Evolutionary conservation across 1,140 invertebrate species (phyloP).

Genomic region (Camponotus vicinus): DNA sequence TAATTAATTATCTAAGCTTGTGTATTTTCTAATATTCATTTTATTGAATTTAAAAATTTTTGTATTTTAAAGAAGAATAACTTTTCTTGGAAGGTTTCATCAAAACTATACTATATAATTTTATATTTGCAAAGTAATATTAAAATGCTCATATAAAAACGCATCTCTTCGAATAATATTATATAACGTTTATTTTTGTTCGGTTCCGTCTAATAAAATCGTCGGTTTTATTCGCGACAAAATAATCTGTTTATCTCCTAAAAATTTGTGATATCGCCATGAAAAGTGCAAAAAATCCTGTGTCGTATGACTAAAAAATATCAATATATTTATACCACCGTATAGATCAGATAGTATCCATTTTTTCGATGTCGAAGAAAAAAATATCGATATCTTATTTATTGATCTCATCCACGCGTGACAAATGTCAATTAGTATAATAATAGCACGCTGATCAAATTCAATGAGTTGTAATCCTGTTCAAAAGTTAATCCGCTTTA

Average conservation of each 20-base stretch:
- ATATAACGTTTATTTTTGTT: slow-evolving; percentile 5
- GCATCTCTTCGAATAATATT: slow-evolving; percentile 9
- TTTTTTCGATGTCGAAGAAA: background rate
- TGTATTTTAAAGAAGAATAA: too few relatives aligned
- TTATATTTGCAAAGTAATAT: background rate
- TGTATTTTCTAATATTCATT: background rate
- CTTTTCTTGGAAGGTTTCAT: background rate
- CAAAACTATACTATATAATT: background rate
- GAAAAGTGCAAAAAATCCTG: slow-evolving; percentile 20
- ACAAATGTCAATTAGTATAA: slow-evolving; percentile 2
- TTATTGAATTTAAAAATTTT: background rate
- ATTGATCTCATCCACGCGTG: slow-evolving; percentile 3
- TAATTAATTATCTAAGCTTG: background rate
- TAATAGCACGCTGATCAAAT: background rate
- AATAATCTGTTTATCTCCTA: slow-evolving; percentile 28
- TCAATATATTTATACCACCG: background rate
- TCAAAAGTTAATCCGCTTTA: background rate
- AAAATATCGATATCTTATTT: background rate
- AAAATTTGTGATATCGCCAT: background rate
- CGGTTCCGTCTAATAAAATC: slow-evolving; percentile 32
- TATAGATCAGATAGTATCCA: background rate
- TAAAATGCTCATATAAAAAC: slow-evolving; percentile 24
- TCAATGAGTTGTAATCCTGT: background rate
- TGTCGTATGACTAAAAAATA: background rate
- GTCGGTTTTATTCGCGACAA: slow-evolving; percentile 35